These are phyloP conservation scores for Flabesymbios commensalis DNA, from an alignment of 2,888 invertebrate genomes.

Conservation along the genomic window DNA sequence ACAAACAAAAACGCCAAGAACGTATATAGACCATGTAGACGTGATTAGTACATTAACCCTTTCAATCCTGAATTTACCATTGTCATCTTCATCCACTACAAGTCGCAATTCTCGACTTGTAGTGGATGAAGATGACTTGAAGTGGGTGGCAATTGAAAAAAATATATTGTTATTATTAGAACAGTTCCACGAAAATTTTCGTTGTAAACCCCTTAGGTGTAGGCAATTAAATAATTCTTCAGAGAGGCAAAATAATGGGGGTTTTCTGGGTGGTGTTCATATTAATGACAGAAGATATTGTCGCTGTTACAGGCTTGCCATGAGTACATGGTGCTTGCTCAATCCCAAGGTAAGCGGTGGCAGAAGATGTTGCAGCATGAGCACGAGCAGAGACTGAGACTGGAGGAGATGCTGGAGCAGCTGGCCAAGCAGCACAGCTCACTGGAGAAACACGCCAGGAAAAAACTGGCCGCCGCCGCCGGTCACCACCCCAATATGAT, in stretches of 20 bases:
- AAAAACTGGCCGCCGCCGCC: slow-evolving; percentile 37
- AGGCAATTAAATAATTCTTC: too few species aligned
- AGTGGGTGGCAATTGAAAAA: too few species aligned
- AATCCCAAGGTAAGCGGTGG: slow-evolving; percentile 89
- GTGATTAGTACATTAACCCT: too few species aligned
- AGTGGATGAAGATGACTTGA: too few species aligned
- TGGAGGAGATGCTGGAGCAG: slow-evolving; percentile 88
- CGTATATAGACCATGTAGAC: too few species aligned
- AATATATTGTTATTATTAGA: too few species aligned
- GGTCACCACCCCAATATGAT: slow-evolving; percentile 5
- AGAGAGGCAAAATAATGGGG: background rate
- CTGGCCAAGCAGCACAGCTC: slow-evolving; percentile 95
- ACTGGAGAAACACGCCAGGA: slow-evolving; percentile 74
- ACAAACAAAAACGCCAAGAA: too few species aligned
- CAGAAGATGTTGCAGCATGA: slow-evolving; percentile 90
- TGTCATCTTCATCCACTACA: too few species aligned
- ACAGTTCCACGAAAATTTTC: too few species aligned
- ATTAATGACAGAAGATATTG: background rate
- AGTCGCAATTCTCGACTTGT: too few species aligned
- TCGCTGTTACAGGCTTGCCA: slow-evolving; percentile 75
- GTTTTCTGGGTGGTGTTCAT: background rate
- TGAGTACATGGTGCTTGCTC: slow-evolving; percentile 88
- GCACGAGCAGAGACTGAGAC: slow-evolving; percentile 85
- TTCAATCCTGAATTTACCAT: too few species aligned
- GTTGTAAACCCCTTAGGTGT: too few species aligned